Evolutionary conservation across 64 coral and sea anemone genomes (phyloP), one percentile per base, ranked within the genome.

Genomic region (Montipora capricornis): DNA sequence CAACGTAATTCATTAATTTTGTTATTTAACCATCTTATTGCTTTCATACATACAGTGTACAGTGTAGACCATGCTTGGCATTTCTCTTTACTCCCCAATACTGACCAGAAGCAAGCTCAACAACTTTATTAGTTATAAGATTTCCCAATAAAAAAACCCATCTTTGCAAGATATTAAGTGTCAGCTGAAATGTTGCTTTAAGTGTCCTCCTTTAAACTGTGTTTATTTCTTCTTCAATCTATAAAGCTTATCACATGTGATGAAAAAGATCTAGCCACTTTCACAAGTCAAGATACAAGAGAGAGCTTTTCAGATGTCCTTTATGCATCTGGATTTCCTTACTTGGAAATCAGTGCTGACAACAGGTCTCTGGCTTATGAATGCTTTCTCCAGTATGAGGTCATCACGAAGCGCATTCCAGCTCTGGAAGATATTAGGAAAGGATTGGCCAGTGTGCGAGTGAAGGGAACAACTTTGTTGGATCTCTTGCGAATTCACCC

Each of bases 341-440:
- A 81, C 47, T 51, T 81, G 47, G 57, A 55, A 60, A 60, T 81
- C 79, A 81, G 47, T 10, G 79, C 45, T 7, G 16, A 17, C 4
- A 81, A 51, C 49, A 81, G 79, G 46, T 60, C 49, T 55, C 79
- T 81, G 14, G 79, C 79, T 81, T 81, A 81, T 49, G 79, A 81
- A 51, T 81, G 79, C 57, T 81, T 51, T 60, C 79, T 81, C 20
- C 57, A n/a, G 47, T 60, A 81, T 19, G 79, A 81, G 20, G 79
- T 81, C 8, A 51, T 81, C 57, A 81, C 16, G 1, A 81, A 81
- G 79, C 79, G 79, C 57, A 55, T 81, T 17, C 15, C 79, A 53
- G 79, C 79, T 51, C 45, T 81, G 49, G 79, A 81, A 7, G 79
- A 81, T 81, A 81, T 81, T 46, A 49, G 79, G n/a, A 81, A 17